These are phyloP conservation scores for Spheniscus mendiculus DNA, from an alignment of 2,113 vertebrate genomes.

Conservation along the genomic window DNA sequence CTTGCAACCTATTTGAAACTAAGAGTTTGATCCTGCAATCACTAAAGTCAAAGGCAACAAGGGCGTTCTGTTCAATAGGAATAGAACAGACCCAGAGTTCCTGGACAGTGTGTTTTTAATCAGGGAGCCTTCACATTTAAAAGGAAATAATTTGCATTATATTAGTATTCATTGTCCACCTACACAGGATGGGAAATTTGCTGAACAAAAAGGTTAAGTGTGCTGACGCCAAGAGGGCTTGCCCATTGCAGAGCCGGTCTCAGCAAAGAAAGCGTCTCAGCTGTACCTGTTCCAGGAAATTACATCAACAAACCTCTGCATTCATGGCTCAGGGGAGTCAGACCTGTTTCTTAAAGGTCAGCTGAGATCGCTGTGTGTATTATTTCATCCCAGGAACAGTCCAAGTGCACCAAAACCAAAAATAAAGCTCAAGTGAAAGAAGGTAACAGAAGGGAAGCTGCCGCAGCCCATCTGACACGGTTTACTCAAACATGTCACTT, in stretches of 20 bases:
- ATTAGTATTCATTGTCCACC: conserved; percentile 41
- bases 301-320: not conserved
- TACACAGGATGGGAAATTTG: conserved; percentile 23
- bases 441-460: not conserved
- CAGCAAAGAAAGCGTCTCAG: not conserved
- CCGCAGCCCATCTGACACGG: not conserved
- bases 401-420: not conserved
- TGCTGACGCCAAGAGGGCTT: conserved; percentile 19
- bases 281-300: conserved; percentile 30
- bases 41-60: not conserved
- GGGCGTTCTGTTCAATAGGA: not conserved
- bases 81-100: not conserved
- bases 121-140: not conserved
- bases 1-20: not conserved
- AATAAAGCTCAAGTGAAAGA: not conserved
- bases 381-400: not conserved
- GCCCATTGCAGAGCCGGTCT: not conserved
- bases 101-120: not conserved
- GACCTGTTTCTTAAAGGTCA: not conserved
- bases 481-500: not conserved
- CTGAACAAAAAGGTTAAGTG: conserved; percentile 3
- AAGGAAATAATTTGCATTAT: conserved; percentile 12
- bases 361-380: not conserved
- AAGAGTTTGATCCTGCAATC: not conserved
- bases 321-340: not conserved